A percentile compares a stretch with the other conserved stretches of the same genome.
Conservation (phyloP, 2,888 invertebrate species). For the Vesta saturnalis region DNA sequence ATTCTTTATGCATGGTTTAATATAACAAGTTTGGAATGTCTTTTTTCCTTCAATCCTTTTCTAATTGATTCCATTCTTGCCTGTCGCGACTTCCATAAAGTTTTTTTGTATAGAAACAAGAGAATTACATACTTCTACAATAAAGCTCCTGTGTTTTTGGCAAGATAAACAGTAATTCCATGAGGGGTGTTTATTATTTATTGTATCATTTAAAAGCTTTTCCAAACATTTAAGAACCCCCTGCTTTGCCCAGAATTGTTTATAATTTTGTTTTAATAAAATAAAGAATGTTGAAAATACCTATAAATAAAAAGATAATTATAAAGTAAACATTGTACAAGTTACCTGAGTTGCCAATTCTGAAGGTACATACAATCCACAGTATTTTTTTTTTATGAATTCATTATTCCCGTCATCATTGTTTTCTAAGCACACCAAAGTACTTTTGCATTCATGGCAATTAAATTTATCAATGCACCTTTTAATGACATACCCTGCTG, state of each 20-base stretch:
- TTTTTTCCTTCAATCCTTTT: too few relatives aligned
- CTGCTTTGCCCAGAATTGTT: conserved; percentile 2
- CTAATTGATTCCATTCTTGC: conserved; percentile 1
- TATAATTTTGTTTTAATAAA: conserved; percentile 1
- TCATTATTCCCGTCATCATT: not conserved
- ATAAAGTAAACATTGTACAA: not conserved
- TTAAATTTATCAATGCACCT: too few relatives aligned
- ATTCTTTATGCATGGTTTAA: too few relatives aligned
- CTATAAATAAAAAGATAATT: not conserved
- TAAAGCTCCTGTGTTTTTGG: not conserved
- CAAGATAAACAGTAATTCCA: not conserved
- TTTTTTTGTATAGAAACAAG: conserved; percentile 9
- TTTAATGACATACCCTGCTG: too few relatives aligned
- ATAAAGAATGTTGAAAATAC: not conserved
- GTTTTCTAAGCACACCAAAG: not conserved
- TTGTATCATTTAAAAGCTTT: not conserved
- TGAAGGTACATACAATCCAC: conserved; percentile 7
- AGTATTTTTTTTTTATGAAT: conserved; percentile 1
- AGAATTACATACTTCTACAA: not conserved
- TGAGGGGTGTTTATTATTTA: not conserved
- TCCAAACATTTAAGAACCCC: conserved; percentile 3
- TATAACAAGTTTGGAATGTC: too few relatives aligned
- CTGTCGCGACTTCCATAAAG: conserved; percentile 7
- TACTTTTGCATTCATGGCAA: too few relatives aligned
- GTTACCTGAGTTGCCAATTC: conserved; percentile 8